phyloP scores from a whole-genome alignment of 2,888 invertebrate species.

The Cetonia aurata region DNA sequence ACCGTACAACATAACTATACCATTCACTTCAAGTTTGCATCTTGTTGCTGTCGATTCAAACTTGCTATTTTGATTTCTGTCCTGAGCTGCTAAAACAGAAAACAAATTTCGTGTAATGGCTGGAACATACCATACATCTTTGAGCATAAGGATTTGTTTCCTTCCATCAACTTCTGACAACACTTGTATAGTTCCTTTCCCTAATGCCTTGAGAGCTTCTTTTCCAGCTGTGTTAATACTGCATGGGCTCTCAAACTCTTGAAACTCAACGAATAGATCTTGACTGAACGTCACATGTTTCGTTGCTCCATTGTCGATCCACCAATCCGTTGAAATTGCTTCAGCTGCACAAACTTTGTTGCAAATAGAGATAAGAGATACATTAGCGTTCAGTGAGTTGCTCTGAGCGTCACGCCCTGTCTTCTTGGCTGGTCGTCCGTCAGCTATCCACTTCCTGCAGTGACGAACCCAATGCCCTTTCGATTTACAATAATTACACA shows the following conservation, averaged over 20 bases:
- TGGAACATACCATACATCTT: constrained; percentile 54
- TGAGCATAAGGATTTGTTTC: constrained; percentile 42
- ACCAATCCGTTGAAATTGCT: constrained; percentile 51
- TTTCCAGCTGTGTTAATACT: constrained; percentile 52
- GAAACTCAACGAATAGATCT: too few relatives aligned
- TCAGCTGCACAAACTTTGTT: constrained; percentile 46
- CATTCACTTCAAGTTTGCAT: constrained; percentile 14
- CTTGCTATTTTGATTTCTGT: constrained; percentile 43
- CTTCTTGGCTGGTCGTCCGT: constrained; percentile 49
- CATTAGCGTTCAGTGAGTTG: constrained; percentile 30
- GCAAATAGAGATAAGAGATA: constrained; percentile 37
- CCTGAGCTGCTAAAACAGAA: constrained; percentile 53
- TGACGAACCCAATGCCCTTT: constrained; percentile 45
- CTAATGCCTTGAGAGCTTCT: constrained; percentile 47
- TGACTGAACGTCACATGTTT: constrained; percentile 54
- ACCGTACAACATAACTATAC: too few relatives aligned
- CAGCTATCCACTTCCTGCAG: constrained; percentile 54
- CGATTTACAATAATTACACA: constrained; percentile 51
- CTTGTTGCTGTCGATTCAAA: constrained; percentile 44
- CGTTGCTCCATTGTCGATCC: constrained; percentile 59
- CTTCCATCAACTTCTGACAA: constrained; percentile 22
- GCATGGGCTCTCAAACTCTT: too few relatives aligned
- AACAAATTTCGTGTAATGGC: constrained; percentile 53
- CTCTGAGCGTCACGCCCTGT: constrained; percentile 21
- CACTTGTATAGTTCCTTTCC: constrained; percentile 43